Evolutionary conservation across 2,888 invertebrate species (phyloP).

Genomic region (Anthrax anthrax): DNA sequence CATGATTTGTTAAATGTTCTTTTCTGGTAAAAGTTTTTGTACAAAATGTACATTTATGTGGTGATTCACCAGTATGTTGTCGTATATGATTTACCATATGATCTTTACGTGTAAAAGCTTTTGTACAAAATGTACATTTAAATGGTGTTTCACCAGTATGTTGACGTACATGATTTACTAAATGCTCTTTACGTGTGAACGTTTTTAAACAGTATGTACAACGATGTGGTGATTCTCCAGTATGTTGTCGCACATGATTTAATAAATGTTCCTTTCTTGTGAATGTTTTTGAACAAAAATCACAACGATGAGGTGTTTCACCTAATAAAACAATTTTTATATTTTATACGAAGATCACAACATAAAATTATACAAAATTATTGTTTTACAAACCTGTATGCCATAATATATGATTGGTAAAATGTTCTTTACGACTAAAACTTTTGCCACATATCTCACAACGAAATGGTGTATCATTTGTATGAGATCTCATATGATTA

Average conservation of each 20-base stretch:
- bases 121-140: slow-evolving; percentile 69
- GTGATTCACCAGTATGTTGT: slow-evolving; percentile 69
- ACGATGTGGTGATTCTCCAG: slow-evolving; percentile 72
- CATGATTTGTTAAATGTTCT: slow-evolving; percentile 75
- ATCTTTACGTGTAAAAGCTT: slow-evolving; percentile 73
- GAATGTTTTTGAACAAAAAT: slow-evolving; percentile 75
- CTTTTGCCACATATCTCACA: slow-evolving; percentile 81
- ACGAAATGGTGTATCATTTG: slow-evolving; percentile 74
- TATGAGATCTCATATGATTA: slow-evolving; percentile 78
- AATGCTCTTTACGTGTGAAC: slow-evolving; percentile 77
- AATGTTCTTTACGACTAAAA: slow-evolving; percentile 78
- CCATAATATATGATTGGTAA: slow-evolving; percentile 82
- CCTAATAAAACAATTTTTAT: no score
- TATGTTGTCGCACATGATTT: slow-evolving; percentile 69
- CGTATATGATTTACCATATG: slow-evolving; percentile 62
- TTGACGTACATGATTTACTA: slow-evolving; percentile 71
- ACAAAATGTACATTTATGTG: slow-evolving; percentile 74
- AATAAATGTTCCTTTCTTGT: slow-evolving; percentile 75
- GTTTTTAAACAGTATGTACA: slow-evolving; percentile 76
- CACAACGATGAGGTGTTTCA: slow-evolving; percentile 74
- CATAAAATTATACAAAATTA: no score
- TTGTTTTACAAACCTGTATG: slow-evolving; percentile 57
- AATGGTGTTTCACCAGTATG: slow-evolving; percentile 77
- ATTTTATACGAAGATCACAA: no score
- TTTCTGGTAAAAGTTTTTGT: slow-evolving; percentile 67